Base-by-base conservation (phyloP, 2,888 invertebrate species). In the Ectemnius cavifrons region DNA sequence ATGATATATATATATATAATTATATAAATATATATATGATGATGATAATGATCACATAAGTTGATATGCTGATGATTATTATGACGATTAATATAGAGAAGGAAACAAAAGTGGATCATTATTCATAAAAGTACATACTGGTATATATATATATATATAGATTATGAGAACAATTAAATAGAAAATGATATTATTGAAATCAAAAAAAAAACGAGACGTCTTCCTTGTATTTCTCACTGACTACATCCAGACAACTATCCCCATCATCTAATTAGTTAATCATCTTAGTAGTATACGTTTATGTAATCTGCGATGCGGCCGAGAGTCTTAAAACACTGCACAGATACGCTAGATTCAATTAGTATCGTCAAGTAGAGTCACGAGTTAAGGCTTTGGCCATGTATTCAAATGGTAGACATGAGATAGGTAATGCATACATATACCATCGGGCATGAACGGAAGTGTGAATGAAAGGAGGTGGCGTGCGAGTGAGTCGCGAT, bases 111-210 rank as follows among this genome's bases (percentile, higher is more conserved):
- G 84, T 85, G 85, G 83, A 89, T 89, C 87, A 88, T 86, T 87
- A 87, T 88, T 88, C 88, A 80, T 88, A 88, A 86, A 52, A 87
- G 82, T 88, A 87, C 83, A 86, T 82, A 85, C 78, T 86, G 86
- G 85, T 86, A 87, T 37, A 37, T 37, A 37, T 37, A 37, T 37
- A 37, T 37, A 37, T 37, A 37, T 37, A 37, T 86, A 87, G 88
- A 88, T 85, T 87, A 89, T 85, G 86, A 86, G 71, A 75, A 86
- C 86, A 86, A 88, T 87, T 86, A 86, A 88, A 87, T 88, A 85
- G 84, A 85, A 86, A 85, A 88, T 87, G 81, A 85, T 85, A 85
- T 88, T 85, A 82, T 85, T 85, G 83, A 83, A 85, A 82, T 37
- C 37, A 37, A 37, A 37, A 37, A 37, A 77, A 77, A 78, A 74